Evolutionary conservation across 2,113 vertebrate species (phyloP).

Genomic region (Trichechus manatus): DNA sequence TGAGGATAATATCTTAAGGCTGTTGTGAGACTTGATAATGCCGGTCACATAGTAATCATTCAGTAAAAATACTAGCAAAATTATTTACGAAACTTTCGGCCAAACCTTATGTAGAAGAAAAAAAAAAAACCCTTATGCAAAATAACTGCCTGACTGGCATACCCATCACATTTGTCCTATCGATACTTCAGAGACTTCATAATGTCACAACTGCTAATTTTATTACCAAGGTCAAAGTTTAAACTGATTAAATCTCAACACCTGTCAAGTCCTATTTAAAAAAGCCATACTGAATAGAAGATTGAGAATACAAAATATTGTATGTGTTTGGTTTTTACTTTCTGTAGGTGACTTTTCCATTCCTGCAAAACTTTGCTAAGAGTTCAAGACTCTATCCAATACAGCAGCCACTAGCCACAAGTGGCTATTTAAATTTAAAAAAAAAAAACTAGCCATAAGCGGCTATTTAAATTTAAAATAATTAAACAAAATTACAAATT

Average conservation of each 20-base stretch:
- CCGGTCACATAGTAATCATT: background rate
- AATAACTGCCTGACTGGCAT: background rate
- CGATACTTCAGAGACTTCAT: background rate
- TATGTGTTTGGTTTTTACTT: slow-evolving; percentile 41
- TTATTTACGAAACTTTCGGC: slow-evolving; percentile 24
- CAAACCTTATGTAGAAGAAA: background rate
- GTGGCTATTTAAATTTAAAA: too few species aligned
- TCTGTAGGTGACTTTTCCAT: background rate
- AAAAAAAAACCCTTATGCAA: background rate
- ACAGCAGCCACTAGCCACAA: background rate
- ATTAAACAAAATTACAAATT: background rate
- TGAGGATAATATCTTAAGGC: background rate
- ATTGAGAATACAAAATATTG: slow-evolving; percentile 43
- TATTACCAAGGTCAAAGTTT: slow-evolving; percentile 56
- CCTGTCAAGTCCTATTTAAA: slow-evolving; percentile 14
- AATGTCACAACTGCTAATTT: slow-evolving; percentile 34
- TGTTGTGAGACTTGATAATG: background rate
- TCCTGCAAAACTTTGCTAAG: background rate
- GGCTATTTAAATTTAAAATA: background rate
- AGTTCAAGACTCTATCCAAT: background rate
- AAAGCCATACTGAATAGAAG: background rate
- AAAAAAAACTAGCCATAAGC: background rate
- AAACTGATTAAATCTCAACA: slow-evolving; percentile 40
- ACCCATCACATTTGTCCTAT: background rate
- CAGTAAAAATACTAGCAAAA: slow-evolving; percentile 18